A percentile compares a stretch with the other conserved stretches of the same genome.
Evolutionary conservation across 2,113 vertebrate species (phyloP).

Genomic region (Oryzias javanicus): DNA sequence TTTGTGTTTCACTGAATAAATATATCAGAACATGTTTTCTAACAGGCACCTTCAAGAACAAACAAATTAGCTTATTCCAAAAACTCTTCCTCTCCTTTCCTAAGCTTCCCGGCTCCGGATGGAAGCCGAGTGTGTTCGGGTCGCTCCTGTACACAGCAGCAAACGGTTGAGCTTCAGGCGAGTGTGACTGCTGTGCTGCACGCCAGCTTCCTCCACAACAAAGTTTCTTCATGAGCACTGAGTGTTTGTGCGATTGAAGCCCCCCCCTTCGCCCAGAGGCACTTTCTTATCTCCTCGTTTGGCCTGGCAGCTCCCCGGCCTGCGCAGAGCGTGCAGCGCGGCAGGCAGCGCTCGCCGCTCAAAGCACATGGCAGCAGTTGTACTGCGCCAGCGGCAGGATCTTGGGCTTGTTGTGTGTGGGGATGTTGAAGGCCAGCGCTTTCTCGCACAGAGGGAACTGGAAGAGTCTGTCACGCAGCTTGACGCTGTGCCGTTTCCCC

Average conservation of each 20-base stretch:
- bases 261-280: constrained; percentile 8
- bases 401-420: constrained; percentile 81
- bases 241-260: constrained; percentile 22
- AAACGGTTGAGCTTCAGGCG: constrained; percentile 26
- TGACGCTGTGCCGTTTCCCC: constrained; percentile 77
- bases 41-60: constrained; percentile 50
- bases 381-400: constrained; percentile 87
- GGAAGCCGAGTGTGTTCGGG: constrained; percentile 5
- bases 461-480: constrained; percentile 76
- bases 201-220: constrained; percentile 5
- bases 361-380: constrained; percentile 89
- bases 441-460: constrained; percentile 82
- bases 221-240: constrained; percentile 8
- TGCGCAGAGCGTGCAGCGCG: background rate
- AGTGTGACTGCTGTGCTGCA: constrained; percentile 19
- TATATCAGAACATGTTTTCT: no score
- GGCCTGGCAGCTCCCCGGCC: constrained; percentile 8
- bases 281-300: constrained; percentile 1
- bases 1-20: background rate
- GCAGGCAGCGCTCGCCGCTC: constrained; percentile 13
- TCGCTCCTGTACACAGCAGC: constrained; percentile 40
- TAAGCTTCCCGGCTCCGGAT: constrained; percentile 29
- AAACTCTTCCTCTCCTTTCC: background rate
- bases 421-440: constrained; percentile 79
- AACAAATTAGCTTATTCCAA: constrained; percentile 54